Conservation (phyloP, 2,888 invertebrate genomes). For the Orchesellides sinensis region DNA sequence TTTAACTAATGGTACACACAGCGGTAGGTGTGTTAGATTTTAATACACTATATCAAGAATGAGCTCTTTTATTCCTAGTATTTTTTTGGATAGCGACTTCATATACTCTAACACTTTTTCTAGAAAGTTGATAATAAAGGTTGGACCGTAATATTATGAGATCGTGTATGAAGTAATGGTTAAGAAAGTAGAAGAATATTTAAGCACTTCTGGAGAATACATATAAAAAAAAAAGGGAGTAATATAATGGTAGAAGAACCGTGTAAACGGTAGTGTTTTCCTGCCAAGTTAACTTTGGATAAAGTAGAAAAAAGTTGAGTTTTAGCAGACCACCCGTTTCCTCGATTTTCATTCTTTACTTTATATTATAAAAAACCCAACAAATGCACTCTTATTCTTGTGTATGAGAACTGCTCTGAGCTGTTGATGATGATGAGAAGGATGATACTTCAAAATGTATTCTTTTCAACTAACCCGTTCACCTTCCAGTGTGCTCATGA, state of each 20-base stretch:
- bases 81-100: background rate
- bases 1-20: constrained; percentile 43
- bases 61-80: background rate
- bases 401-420: background rate
- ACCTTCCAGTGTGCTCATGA: constrained; percentile 34
- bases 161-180: constrained; percentile 60
- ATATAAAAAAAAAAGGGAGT: constrained; percentile 32
- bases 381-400: background rate
- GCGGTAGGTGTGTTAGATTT: constrained; percentile 32
- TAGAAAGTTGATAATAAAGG: background rate
- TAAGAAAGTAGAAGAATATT: constrained; percentile 38
- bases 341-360: constrained; percentile 57
- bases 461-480: constrained; percentile 48
- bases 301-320: constrained; percentile 47
- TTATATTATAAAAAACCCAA: constrained; percentile 10
- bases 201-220: constrained; percentile 40
- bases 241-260: constrained; percentile 43
- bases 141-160: constrained; percentile 50
- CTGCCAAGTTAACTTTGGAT: constrained; percentile 63
- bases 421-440: constrained; percentile 46
- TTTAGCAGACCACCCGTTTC: constrained; percentile 59
- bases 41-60: background rate
- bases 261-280: constrained; percentile 61
- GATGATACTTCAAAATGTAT: constrained; percentile 64
- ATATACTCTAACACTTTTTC: background rate